Evolutionary conservation across 1,140 invertebrate species (phyloP).

Genomic region (Steinernema feltiae): DNA sequence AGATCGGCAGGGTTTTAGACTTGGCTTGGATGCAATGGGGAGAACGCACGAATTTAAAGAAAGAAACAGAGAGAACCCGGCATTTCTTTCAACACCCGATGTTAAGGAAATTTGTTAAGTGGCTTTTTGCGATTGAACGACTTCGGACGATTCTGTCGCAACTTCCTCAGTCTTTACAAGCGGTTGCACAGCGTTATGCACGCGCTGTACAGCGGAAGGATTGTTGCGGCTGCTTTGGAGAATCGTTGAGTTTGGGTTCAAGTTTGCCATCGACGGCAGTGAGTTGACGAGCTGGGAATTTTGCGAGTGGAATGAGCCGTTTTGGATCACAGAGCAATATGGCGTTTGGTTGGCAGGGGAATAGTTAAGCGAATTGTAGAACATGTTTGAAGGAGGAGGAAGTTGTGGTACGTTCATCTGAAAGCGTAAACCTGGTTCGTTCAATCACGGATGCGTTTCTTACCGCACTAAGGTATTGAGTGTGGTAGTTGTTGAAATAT

Average conservation of each 20-base stretch:
- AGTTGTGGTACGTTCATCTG: background rate
- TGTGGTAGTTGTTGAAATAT: background rate
- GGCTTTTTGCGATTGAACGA: background rate
- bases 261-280: background rate
- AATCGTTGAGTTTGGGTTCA: background rate
- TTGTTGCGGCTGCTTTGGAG: background rate
- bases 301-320: conserved; percentile 8
- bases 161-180: background rate
- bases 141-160: background rate
- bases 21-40: background rate
- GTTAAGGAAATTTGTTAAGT: background rate
- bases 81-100: background rate
- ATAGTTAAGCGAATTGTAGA: background rate
- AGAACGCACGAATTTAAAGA: too few relatives aligned
- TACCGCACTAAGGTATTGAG: background rate
- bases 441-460: background rate
- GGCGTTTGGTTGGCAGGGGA: background rate
- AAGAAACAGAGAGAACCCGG: background rate
- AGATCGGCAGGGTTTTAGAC: background rate
- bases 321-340: background rate
- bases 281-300: background rate
- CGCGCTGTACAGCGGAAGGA: too few relatives aligned
- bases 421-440: background rate
- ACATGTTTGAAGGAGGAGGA: background rate
- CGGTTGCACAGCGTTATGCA: too few relatives aligned